Evolutionary conservation across 1,140 invertebrate genomes (phyloP).

Genomic region (Drosophila insularis): DNA sequence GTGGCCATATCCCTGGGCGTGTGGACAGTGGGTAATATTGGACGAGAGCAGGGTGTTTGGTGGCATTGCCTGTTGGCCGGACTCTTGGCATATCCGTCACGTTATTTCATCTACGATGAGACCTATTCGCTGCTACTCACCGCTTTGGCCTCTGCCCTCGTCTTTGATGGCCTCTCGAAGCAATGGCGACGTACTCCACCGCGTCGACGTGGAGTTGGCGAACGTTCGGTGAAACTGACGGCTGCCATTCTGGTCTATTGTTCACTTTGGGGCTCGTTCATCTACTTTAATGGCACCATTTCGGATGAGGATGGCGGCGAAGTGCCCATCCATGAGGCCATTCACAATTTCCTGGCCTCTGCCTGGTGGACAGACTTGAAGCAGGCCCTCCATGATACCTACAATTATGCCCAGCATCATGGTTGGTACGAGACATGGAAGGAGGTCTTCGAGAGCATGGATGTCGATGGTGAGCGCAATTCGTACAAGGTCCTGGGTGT

Average conservation of each 20-base stretch:
- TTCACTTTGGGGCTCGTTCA: slow-evolving; percentile 88
- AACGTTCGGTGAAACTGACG: slow-evolving; percentile 84
- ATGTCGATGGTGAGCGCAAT: slow-evolving; percentile 94
- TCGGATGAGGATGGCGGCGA: slow-evolving; percentile 94
- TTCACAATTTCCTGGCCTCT: slow-evolving; percentile 95
- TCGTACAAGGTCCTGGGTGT: slow-evolving; percentile 93
- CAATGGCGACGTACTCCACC: slow-evolving; percentile 88
- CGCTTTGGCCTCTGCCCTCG: slow-evolving; percentile 85
- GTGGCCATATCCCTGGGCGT: slow-evolving; percentile 90
- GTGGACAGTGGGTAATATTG: slow-evolving; percentile 95
- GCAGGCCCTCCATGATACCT: slow-evolving; percentile 89
- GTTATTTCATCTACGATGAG: slow-evolving; percentile 87
- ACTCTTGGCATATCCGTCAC: slow-evolving; percentile 86
- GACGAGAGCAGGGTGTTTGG: slow-evolving; percentile 88
- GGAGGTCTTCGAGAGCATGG: slow-evolving; percentile 92
- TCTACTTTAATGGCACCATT: slow-evolving; percentile 95
- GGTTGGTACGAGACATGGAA: slow-evolving; percentile 94
- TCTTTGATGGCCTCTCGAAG: slow-evolving; percentile 90
- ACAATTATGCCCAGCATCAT: slow-evolving; percentile 88
- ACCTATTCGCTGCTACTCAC: slow-evolving; percentile 87
- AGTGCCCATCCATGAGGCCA: slow-evolving; percentile 92
- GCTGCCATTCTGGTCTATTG: slow-evolving; percentile 87
- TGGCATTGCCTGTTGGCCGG: slow-evolving; percentile 88
- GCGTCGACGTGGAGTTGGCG: slow-evolving; percentile 81
- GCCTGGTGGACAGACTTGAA: slow-evolving; percentile 90